Evolutionary conservation across 2,888 invertebrate genomes (phyloP).

Genomic region (Calliphora vomitoria): DNA sequence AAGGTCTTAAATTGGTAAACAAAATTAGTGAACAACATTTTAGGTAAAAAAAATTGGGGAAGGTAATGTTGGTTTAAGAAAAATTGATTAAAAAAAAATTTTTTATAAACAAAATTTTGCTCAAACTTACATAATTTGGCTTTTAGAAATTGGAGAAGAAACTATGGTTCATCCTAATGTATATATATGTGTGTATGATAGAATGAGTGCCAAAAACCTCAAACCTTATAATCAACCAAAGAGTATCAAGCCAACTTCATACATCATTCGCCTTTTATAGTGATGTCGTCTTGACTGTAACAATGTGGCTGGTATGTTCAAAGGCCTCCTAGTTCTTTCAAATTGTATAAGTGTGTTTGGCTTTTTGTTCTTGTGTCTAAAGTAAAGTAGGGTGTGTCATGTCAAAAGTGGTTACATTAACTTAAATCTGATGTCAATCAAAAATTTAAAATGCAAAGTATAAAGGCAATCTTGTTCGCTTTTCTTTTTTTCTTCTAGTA

Average conservation of each 20-base stretch:
- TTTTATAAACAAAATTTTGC: too few species aligned
- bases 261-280: conserved; percentile 48
- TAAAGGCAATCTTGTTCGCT: conserved; percentile 55
- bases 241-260: conserved; percentile 39
- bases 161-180: background rate
- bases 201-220: conserved; percentile 29
- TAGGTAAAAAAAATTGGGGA: too few species aligned
- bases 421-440: conserved; percentile 74
- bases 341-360: conserved; percentile 24
- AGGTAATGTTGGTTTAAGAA: too few species aligned
- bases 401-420: conserved; percentile 73
- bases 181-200: background rate
- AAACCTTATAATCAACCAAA: conserved; percentile 46
- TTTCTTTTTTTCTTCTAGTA: conserved; percentile 18
- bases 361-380: conserved; percentile 41
- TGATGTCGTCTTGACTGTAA: conserved; percentile 36
- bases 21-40: too few species aligned
- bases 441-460: conserved; percentile 73
- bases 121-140: too few species aligned
- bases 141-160: too few species aligned
- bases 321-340: conserved; percentile 36
- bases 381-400: conserved; percentile 70
- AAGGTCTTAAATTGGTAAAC: too few species aligned
- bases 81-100: too few species aligned
- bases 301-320: conserved; percentile 41